Base-by-base conservation (phyloP, 2,797 vertebrate genomes). In the Apodemus agrarius region DNA sequence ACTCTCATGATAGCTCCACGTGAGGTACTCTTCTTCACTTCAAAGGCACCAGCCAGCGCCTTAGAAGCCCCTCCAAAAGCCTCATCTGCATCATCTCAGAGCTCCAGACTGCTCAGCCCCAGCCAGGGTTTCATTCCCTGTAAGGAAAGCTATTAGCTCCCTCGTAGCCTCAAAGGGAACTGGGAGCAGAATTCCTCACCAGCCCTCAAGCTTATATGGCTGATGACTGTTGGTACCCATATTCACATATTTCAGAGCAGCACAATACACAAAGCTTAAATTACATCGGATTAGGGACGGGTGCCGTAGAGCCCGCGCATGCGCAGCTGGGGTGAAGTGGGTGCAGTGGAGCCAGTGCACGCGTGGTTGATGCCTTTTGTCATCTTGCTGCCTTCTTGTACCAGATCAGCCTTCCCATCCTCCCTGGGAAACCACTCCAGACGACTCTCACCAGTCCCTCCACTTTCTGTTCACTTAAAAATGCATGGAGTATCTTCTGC, bases 131-230 rank as follows among this genome's bases (percentile, higher is more conserved):
- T 46, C 54, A 24, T 4, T 74, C 34, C 63, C 26, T 10, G 31
- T 22, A 94, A 83, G 59, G 54, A 96, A 95, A 93, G 63, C 87
- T 57, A 72, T 97, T 97, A 93, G 61, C 94, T 95, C 91, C 89
- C 94, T 96, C 89, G 95, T 95, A 49, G 95, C 90, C 94, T 97
- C 96, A 97, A 97, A 97, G 95, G 14, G 21, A 95, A 85, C 43
- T 81, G 5, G 59, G 54, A 94, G 34, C 26, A 74, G 78, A 95
- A 43, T 72, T 59, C 11, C n/a, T 76, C 89, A 49, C 82, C 80
- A 96, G 82, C 61, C 59, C 52, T 95, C 89, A 52, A 90, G 52
- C 74, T 84, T 75, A 76, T 29, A 43, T 87, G 4, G 1, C 61
- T 92, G 21, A 72, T 87, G 97, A 75, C 86, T 95, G 11, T 87